Evolutionary conservation across 2,797 vertebrate genomes (phyloP), one percentile per base, ranked within the genome.

Genomic region (Rousettus madagascariensis): DNA sequence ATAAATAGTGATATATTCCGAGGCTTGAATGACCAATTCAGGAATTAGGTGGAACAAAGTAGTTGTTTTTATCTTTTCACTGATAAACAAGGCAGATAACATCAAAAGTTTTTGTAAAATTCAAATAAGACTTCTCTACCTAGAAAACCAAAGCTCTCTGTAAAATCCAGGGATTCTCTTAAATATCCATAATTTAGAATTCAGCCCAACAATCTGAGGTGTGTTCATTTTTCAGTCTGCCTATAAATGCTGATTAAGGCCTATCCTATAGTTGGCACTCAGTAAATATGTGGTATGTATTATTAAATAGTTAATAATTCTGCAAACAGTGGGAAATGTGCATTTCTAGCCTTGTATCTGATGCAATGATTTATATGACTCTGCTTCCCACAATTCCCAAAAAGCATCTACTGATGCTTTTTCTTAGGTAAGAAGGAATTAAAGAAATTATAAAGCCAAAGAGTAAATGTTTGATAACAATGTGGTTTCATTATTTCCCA

Each of bases 401-500:
- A 33, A 33, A 33, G 33, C 33, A 33, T 36, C 78, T 26, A 6
- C 49, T 55, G 4, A 26, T 49, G 17, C 49, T 61, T 49, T 78
- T 65, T 49, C 53, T 86, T 57, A 22, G 36, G 1, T 41, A 41
- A 79, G 33, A 96, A 82, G 51, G 24, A 77, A 43, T 43, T 75
- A 57, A 59, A 75, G 36, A 96, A 86, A 43, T 72, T 78, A 22
- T 24, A 77, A 96, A 84, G 30, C n/a, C 87, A 83, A 22, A 72
- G 46, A 95, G 68, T 63, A 53, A 91, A 75, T 63, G n/a, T 79
- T 90, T 95, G 65, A 3, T 95, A 43, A 91, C 9, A 0, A 41
- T 36, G 0, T 91, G 46, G 57, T 61, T 86, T 77, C 30, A 36
- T 93, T 95, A 1, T 88, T 85, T 96, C 94, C 20, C 86, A 89